Evolutionary conservation across 2,113 vertebrate species (phyloP).

Genomic region (Gymnarchus niloticus): DNA sequence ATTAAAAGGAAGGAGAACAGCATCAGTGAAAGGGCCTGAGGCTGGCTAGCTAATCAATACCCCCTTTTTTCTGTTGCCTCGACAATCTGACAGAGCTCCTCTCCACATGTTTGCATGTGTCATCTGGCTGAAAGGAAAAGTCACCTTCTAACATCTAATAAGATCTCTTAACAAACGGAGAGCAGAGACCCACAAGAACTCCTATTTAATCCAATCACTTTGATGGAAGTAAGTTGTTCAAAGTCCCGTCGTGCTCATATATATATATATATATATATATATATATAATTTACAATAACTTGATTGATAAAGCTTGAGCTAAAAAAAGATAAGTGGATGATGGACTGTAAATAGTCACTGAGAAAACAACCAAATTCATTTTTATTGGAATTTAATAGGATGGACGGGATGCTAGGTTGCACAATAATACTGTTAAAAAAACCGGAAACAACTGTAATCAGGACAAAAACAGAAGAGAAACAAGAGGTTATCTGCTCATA

Average conservation of each 20-base stretch:
- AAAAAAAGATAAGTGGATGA: background rate
- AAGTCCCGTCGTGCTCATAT: slow-evolving; percentile 33
- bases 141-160: slow-evolving; percentile 63
- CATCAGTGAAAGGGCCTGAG: slow-evolving; percentile 40
- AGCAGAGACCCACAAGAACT: slow-evolving; percentile 50
- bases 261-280: too few species aligned
- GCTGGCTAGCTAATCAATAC: slow-evolving; percentile 60
- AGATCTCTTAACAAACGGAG: slow-evolving; percentile 56
- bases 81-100: slow-evolving; percentile 49
- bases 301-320: background rate
- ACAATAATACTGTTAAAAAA: background rate
- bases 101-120: slow-evolving; percentile 47
- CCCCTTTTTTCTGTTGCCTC: slow-evolving; percentile 34
- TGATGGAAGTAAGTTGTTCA: slow-evolving; percentile 20
- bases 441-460: background rate
- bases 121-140: slow-evolving; percentile 59
- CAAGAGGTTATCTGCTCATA: background rate
- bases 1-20: slow-evolving; percentile 36
- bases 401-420: background rate
- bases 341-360: background rate
- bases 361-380: background rate
- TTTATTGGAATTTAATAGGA: background rate
- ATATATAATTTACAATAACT: background rate
- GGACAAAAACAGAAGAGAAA: background rate
- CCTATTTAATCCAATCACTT: slow-evolving; percentile 36